Base-by-base conservation (phyloP, 2,888 invertebrate species). In the Epiblema foenella region DNA sequence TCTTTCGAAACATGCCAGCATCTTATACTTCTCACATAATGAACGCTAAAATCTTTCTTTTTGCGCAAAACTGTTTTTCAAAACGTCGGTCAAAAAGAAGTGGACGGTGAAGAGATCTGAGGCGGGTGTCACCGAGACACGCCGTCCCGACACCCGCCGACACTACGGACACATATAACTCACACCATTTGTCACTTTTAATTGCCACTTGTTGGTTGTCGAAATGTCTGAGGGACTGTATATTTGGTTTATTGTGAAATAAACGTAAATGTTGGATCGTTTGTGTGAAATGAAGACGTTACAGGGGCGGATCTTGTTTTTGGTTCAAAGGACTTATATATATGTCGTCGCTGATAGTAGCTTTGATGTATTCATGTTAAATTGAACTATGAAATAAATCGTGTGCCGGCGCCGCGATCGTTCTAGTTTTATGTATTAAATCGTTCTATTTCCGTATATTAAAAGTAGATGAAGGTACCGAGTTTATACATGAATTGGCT, bases 151-250 rank as follows among this genome's bases (percentile, higher is more conserved):
- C 85, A 85, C 75, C 11, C 56, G 57, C 29, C 42, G 79, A 75
- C 77, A 74, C 73, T 24, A n/a, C n/a, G 75, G 75, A 76, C 78
- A 80, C 77, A 77, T 83, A 86, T 87, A 88, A 86, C 85, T 88
- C 88, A 87, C 85, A 87, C 86, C 93, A 92, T 93, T 91, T 92
- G 93, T 93, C 93, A 93, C 89, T 92, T 93, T 90, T 93, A 93
- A 93, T 93, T 93, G 91, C 91, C 88, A 88, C 88, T 88, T 89
- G 90, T 88, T 85, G 85, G 79, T 82, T 89, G 90, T 90, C 89
- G 86, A 90, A 86, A 84, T 81, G 84, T 83, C 89, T 83, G 83
- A 83, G 83, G 84, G 83, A 83, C 84, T 79, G 84, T 91, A 92
- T 91, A 90, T 91, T 90, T 86, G 89, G 85, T 90, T 91, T 90